phyloP scores from a whole-genome alignment of 2,113 vertebrate genomes.

The Jaculus jaculus region DNA sequence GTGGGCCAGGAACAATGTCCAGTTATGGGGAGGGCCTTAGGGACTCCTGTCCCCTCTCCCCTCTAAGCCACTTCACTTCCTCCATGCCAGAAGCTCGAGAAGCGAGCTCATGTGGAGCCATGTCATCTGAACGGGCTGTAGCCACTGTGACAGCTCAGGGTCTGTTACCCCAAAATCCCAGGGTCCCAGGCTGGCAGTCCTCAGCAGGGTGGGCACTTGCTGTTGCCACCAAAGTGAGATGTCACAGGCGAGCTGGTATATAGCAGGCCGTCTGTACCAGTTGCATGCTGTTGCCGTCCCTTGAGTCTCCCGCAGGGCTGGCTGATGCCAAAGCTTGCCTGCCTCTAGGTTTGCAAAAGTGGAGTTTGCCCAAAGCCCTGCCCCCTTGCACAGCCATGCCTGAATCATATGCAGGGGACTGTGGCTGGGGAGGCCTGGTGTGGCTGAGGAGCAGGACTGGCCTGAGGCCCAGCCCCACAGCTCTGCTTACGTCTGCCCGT shows the following conservation, averaged over 20 bases:
- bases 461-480: neutral
- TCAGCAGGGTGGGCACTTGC: neutral
- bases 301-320: neutral
- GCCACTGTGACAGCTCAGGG: neutral
- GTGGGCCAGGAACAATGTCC: fast-evolving
- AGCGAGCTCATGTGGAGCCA: neutral
- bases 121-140: neutral
- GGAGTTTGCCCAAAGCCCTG: neutral
- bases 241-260: too few relatives aligned
- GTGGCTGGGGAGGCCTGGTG: neutral
- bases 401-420: neutral
- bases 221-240: neutral
- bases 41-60: neutral
- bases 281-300: neutral
- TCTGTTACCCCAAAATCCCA: neutral
- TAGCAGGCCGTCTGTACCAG: neutral
- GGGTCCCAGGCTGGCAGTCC: too few relatives aligned
- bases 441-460: neutral
- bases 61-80: too few relatives aligned
- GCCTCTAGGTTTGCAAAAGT: neutral
- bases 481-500: neutral
- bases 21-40: fast-evolving
- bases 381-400: neutral
- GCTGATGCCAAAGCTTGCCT: neutral
- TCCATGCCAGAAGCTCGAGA: neutral